A percentile compares a stretch with the other conserved stretches of the same genome.
phyloP scores from a whole-genome alignment of 2,888 invertebrate species.

The Thalpophila matura region DNA sequence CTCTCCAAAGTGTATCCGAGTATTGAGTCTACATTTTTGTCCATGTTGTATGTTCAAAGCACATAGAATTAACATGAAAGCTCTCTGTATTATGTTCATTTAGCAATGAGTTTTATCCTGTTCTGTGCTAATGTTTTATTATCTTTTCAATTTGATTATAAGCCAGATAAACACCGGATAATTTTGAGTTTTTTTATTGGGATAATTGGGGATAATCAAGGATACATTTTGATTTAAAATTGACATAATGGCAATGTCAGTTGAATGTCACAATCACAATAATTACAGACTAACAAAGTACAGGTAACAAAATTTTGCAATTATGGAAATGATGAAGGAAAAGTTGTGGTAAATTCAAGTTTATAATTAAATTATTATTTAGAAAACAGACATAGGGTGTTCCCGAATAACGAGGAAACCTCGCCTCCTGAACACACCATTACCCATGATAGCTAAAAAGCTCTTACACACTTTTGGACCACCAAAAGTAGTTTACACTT shows the following conservation, averaged over 20 bases:
- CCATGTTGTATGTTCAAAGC: conserved; percentile 72
- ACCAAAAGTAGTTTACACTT: no score
- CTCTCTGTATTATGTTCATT: conserved; percentile 71
- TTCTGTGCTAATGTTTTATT: background rate
- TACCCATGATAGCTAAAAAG: no score
- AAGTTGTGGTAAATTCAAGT: no score
- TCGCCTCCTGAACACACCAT: no score
- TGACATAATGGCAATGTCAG: conserved; percentile 3
- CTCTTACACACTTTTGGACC: no score
- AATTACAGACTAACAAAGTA: conserved; percentile 7
- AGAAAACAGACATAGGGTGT: background rate
- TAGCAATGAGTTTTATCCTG: conserved; percentile 7
- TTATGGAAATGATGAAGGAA: background rate
- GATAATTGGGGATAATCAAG: no score
- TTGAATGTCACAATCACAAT: conserved; percentile 7
- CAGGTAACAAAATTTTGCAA: background rate
- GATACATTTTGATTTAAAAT: no score
- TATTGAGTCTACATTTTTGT: conserved; percentile 76
- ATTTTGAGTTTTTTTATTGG: conserved; percentile 42
- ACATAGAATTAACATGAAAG: conserved; percentile 76
- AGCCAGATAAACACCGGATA: conserved; percentile 6
- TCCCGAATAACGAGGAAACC: conserved; percentile 2
- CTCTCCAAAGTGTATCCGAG: conserved; percentile 77
- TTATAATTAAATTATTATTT: background rate
- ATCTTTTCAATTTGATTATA: background rate